Base-by-base conservation (phyloP, 2,113 vertebrate genomes). In the Nerophis ophidion region DNA sequence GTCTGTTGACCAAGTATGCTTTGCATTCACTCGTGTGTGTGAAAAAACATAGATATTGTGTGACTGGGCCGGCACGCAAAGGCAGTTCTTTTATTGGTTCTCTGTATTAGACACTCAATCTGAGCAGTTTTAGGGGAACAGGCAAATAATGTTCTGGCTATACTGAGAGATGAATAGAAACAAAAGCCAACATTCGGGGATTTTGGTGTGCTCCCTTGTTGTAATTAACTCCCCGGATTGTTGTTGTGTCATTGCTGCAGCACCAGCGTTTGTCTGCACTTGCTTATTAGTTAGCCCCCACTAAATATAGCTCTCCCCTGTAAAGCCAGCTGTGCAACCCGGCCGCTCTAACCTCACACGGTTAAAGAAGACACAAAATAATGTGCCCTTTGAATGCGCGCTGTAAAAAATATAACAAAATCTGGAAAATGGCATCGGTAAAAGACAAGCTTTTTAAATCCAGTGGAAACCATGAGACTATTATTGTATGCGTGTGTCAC, bases 281-380 rank as follows among this genome's bases (percentile, higher is more conserved):
- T 85, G 84, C 79, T 84, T 84, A 88, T 88, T 90, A 89, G 83
- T 85, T 81, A 82, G 86, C 72, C 48, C 72, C 75, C 83, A 74
- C 88, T 88, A 87, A 89, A 87, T 87, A 86, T 88, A 89, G 75
- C 77, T 42, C 72, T 53, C 63, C 40, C 67, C 70, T 68, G 75
- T 48, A 67, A 66, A 85, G 80, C 82, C 84, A 87, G 85, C 86
- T 90, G 88, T n/a, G n/a, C n/a, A n/a, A 54, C 63, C 71, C 72
- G 40, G 73, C 71, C 69, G 62, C 71, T 68, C 40, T 47, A 64
- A 53, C 70, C 71, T 72, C 68, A 65, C 57, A 75, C 77, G 70
- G 73, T 80, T 79, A 73, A 26, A 54, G 64, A 64, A 60, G 74
- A 80, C 73, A 84, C 79, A 75, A 66, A 80, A 74, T 63, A 79